Base-by-base conservation (phyloP, 2,888 invertebrate species). In the Agrenia bidenticulata region DNA sequence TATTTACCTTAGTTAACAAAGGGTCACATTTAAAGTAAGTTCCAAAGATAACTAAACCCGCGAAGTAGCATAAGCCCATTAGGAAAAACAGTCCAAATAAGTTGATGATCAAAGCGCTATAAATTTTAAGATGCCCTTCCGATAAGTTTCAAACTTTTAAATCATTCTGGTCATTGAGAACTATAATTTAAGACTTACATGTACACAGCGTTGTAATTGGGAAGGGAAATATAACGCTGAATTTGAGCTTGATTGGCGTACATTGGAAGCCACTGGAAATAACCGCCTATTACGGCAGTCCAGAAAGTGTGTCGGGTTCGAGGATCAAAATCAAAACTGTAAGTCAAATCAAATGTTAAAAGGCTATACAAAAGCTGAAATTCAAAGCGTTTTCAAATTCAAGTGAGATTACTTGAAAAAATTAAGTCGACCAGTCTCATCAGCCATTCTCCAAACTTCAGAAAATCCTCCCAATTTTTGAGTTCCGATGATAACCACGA, bases 231-330 rank as follows among this genome's bases (percentile, higher is more conserved):
- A 53, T 75, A 76, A 23, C 76, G 58, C 61, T 76, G 76, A 32
- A 76, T 72, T 32, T 76, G 74, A 1, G 74, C 73, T 54, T 76
- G 76, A 61, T 73, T 76, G 1, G 72, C 73, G 37, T 76, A 73
- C 72, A 74, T 70, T 9, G 73, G 71, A 1, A 76, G 64, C 74
- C 73, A 74, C 19, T 67, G 67, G 37, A 74, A 70, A 37, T 71
- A 73, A 0, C 69, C 70, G 1, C 74, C 73, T 23, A 74, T 53
- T 11, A 67, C 55, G 0, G 72, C 69, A 1, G 73, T 70, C 74
- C 74, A 76, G 23, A 76, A 56, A 15, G 76, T 76, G 24, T 76
- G 76, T 26, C 76, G 24, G 1, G 73, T 72, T 9, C 76, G 55
- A 0, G 70, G 72, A 55, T 76, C 76, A 0, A 60, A 41, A 58